Evolutionary conservation across 2,888 invertebrate genomes (phyloP).

Genomic region (Neocrepidodera transversa): DNA sequence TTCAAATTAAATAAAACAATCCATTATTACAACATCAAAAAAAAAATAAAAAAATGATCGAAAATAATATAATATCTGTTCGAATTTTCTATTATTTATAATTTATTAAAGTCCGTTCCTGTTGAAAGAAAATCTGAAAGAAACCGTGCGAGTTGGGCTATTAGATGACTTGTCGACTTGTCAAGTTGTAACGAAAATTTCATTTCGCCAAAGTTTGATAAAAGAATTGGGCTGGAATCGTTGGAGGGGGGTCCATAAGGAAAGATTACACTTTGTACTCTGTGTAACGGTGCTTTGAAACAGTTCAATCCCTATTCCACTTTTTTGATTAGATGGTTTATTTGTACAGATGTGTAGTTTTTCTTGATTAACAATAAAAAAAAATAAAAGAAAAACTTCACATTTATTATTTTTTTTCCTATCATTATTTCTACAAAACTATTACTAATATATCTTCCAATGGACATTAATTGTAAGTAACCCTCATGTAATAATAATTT

Average conservation of each 20-base stretch:
- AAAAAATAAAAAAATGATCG: too few species aligned
- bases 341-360: constrained; percentile 3
- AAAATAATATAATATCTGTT: too few species aligned
- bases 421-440: too few species aligned
- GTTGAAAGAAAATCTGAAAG: constrained; percentile 16
- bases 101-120: constrained; percentile 19
- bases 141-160: constrained; percentile 58
- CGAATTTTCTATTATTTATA: too few species aligned
- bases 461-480: background rate
- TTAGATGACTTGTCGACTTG: constrained; percentile 67
- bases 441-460: background rate
- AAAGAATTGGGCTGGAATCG: constrained; percentile 66
- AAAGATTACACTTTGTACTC: constrained; percentile 33
- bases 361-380: background rate
- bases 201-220: constrained; percentile 67
- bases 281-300: constrained; percentile 19
- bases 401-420: too few species aligned
- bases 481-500: constrained; percentile 10
- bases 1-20: too few species aligned
- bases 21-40: too few species aligned
- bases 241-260: constrained; percentile 34
- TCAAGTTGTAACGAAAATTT: constrained; percentile 64
- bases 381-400: too few species aligned
- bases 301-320: constrained; percentile 5
- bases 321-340: constrained; percentile 16